Evolutionary conservation across 2,888 invertebrate species (phyloP), one percentile per base, ranked within the genome.

Genomic region (Allolobophora icterica): DNA sequence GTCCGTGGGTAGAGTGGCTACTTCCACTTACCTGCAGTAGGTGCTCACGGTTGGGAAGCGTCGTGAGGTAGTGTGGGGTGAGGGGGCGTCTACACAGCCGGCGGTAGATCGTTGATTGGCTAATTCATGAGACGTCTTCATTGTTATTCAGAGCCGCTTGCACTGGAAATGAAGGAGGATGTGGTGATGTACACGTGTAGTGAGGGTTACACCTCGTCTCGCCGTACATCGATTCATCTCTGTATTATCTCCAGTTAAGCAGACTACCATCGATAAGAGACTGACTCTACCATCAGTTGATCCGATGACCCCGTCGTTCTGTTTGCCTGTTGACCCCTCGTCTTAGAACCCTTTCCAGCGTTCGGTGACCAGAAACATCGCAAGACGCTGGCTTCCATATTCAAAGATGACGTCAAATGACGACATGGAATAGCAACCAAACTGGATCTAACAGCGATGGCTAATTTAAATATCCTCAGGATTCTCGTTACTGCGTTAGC

Each of bases 161-260:
- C 30, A 71, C n/a, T 30, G 8, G 71, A 71, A 30, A 71, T n/a
- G n/a, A 30, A 3, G 30, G n/a, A n/a, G n/a, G 71, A 71, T n/a
- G 71, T 8, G n/a, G n/a, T 71, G n/a, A n/a, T n/a, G n/a, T n/a
- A n/a, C n/a, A 71, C 13, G 71, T 30, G 30, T 71, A n/a, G 30
- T 5, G 71, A n/a, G 5, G n/a, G n/a, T 13, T 8, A 71, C 71
- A 71, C 30, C 71, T n/a, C n/a, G 1, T 71, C 52, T 24, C 52
- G 24, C 24, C 24, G 24, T 52, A 52, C 52, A 52, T 71, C 71
- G 71, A n/a, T n/a, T n/a, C n/a, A 71, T 71, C 71, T n/a, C 71
- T 71, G 71, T n/a, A 71, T 71, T 71, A n/a, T 71, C 71, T 71
- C n/a, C 71, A 71, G n/a, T 71, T 71, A 71, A 71, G 71, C 30